Conservation (phyloP, 2,888 invertebrate species). For the Coelogynopora nodosa region DNA sequence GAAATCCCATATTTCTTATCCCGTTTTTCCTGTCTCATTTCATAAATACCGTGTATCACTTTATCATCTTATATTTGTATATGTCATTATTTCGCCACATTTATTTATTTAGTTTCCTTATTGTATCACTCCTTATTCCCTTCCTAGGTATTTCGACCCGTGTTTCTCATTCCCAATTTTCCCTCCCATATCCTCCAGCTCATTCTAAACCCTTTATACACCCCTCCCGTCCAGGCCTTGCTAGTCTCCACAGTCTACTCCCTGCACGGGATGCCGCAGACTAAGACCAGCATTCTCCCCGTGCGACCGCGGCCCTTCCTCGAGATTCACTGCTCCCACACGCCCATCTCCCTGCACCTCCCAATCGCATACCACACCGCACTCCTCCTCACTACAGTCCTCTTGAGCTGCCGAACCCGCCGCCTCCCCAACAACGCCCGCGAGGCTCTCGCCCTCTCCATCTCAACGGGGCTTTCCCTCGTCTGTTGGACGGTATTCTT, state of each 20-base stretch:
- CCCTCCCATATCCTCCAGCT: too few species aligned
- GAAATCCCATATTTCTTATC: too few species aligned
- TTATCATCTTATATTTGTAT: too few species aligned
- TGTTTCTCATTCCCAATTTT: too few species aligned
- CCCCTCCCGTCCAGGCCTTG: not conserved
- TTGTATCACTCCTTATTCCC: too few species aligned
- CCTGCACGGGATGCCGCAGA: not conserved
- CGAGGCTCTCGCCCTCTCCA: not conserved
- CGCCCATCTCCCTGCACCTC: not conserved
- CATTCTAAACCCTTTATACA: too few species aligned
- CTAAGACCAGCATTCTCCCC: not conserved
- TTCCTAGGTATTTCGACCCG: too few species aligned
- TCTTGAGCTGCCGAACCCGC: not conserved
- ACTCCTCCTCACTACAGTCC: not conserved
- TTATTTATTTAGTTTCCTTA: too few species aligned
- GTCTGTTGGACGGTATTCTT: not conserved
- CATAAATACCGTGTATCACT: too few species aligned
- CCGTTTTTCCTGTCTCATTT: too few species aligned
- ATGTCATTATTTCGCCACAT: too few species aligned
- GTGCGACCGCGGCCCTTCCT: not conserved
- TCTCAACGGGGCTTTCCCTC: not conserved
- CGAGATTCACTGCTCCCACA: constrained; percentile 11
- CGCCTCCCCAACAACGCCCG: not conserved
- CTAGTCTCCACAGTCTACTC: not conserved
- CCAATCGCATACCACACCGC: not conserved